phyloP scores from a whole-genome alignment of 2,888 invertebrate species.

The Omphaloscelis lunosa region DNA sequence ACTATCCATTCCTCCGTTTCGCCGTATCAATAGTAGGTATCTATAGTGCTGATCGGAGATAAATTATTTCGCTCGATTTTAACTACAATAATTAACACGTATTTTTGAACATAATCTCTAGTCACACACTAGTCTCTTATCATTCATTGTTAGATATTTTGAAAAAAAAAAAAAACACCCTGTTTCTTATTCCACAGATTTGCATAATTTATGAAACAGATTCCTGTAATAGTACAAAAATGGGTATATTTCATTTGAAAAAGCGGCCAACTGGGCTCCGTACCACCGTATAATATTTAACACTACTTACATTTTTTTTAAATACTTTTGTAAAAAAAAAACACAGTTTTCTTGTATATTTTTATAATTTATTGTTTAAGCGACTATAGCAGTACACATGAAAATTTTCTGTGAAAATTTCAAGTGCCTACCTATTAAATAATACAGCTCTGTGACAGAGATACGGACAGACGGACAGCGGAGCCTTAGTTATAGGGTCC shows the following conservation, averaged over 20 bases:
- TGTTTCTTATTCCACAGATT: background rate
- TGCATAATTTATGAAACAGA: slow-evolving; percentile 21
- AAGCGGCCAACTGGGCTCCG: background rate
- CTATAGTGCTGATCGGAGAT: slow-evolving; percentile 27
- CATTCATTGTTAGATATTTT: background rate
- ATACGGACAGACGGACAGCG: background rate
- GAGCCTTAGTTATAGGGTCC: background rate
- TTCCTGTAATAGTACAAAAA: slow-evolving; percentile 19
- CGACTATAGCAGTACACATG: too few species aligned
- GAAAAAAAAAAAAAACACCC: background rate
- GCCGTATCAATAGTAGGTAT: slow-evolving; percentile 18
- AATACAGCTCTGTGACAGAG: too few species aligned
- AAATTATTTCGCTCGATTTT: background rate
- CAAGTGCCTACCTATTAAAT: background rate
- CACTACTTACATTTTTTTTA: background rate
- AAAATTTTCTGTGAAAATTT: too few species aligned
- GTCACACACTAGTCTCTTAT: background rate
- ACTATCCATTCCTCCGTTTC: slow-evolving; percentile 3
- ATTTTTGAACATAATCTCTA: background rate
- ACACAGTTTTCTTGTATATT: too few species aligned
- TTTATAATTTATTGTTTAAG: too few species aligned
- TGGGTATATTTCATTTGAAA: slow-evolving; percentile 27
- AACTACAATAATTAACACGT: background rate
- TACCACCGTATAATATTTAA: background rate
- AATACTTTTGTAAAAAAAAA: background rate